A percentile compares a stretch with the other conserved stretches of the same genome.
Conservation (phyloP, 2,797 vertebrate species). For the Eleutherodactylus coqui region DNA sequence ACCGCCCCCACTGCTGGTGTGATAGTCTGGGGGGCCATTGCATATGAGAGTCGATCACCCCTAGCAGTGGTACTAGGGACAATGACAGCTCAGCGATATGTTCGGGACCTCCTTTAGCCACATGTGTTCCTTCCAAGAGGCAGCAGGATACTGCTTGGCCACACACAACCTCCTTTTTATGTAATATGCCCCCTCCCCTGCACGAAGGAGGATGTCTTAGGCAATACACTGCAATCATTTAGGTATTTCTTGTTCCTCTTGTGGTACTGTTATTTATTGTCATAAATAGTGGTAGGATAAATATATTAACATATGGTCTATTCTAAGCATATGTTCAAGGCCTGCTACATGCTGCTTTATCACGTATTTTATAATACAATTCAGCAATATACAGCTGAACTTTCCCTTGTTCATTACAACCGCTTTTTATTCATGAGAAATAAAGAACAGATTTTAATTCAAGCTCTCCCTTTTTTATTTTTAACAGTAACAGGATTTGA, state of each 20-base stretch:
- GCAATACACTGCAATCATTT: neutral
- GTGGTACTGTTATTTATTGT: neutral
- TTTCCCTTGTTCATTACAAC: neutral
- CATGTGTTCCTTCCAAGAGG: too few species aligned
- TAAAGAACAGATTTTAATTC: neutral
- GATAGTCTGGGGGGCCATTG: too few species aligned
- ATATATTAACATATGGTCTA: conserved; percentile 3
- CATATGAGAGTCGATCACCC: too few species aligned
- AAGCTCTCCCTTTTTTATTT: neutral
- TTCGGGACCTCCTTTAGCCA: too few species aligned
- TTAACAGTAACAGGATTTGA: neutral
- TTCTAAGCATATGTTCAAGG: neutral
- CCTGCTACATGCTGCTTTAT: neutral
- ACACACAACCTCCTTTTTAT: too few species aligned
- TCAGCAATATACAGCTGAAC: neutral
- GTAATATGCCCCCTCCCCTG: too few species aligned
- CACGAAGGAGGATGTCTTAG: too few species aligned
- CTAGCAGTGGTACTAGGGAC: too few species aligned
- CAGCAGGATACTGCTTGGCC: too few species aligned
- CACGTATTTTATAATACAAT: neutral
- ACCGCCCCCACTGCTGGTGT: too few species aligned
- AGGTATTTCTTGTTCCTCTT: neutral
- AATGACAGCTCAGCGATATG: too few species aligned
- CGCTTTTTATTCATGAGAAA: neutral
- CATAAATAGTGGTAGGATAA: neutral